Evolutionary conservation across 2,888 invertebrate genomes (phyloP).

Genomic region (Standfussiana lucernea): DNA sequence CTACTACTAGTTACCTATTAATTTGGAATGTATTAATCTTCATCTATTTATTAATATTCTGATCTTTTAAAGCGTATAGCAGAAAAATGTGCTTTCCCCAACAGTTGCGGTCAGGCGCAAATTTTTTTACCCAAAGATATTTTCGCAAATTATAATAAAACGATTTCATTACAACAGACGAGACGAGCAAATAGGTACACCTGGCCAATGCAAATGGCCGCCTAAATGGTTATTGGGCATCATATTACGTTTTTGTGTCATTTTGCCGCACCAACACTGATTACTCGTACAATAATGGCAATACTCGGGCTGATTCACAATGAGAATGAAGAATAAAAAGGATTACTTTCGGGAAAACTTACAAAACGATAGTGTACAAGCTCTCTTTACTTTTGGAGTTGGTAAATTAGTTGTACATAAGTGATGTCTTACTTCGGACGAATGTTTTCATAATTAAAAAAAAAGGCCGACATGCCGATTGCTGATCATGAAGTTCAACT

Average conservation of each 20-base stretch:
- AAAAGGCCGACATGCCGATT: background rate
- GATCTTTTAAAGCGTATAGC: background rate
- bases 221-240: slow-evolving; percentile 55
- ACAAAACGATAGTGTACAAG: background rate
- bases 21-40: background rate
- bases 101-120: slow-evolving; percentile 15
- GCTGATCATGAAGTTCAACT: background rate
- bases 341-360: background rate
- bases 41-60: background rate
- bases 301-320: slow-evolving; percentile 31
- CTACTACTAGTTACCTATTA: background rate
- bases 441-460: background rate
- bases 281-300: slow-evolving; percentile 28
- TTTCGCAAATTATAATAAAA: slow-evolving; percentile 48
- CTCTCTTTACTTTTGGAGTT: background rate
- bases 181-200: slow-evolving; percentile 46
- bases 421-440: background rate
- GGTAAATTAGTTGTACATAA: background rate
- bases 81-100: background rate
- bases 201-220: slow-evolving; percentile 55
- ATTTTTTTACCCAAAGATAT: slow-evolving; percentile 5
- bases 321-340: slow-evolving; percentile 5
- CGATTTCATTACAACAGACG: slow-evolving; percentile 48
- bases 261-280: slow-evolving; percentile 41
- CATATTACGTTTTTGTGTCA: slow-evolving; percentile 46